Evolutionary conservation across 2,888 invertebrate genomes (phyloP).

Genomic region (Plebejus melissa): DNA sequence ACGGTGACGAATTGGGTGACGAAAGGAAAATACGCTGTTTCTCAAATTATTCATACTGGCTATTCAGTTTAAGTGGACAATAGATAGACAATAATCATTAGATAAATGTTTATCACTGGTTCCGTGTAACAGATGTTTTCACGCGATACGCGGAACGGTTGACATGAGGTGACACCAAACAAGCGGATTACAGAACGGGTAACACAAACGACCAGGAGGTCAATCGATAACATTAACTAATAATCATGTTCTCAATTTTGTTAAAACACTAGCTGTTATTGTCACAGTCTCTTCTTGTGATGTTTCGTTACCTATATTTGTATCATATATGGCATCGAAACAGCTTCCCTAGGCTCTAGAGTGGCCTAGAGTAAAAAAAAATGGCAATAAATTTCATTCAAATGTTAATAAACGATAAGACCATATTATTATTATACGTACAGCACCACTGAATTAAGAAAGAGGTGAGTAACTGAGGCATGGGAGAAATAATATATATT

Average conservation of each 20-base stretch:
- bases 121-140: slow-evolving; percentile 2
- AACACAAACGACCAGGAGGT: not conserved
- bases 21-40: not conserved
- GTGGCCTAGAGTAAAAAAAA: too few species aligned
- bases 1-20: too few species aligned
- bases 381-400: too few species aligned
- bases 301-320: too few species aligned
- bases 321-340: too few species aligned
- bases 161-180: not conserved
- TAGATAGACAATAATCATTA: not conserved
- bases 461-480: too few species aligned
- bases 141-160: not conserved
- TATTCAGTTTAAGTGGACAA: not conserved
- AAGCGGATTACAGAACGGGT: not conserved
- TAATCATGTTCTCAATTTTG: not conserved
- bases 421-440: too few species aligned
- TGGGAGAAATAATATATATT: too few species aligned
- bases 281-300: not conserved
- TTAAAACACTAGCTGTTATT: not conserved
- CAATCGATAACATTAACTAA: not conserved
- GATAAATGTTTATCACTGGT: not conserved
- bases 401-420: too few species aligned
- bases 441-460: too few species aligned
- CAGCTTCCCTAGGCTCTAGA: too few species aligned
- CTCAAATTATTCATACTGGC: not conserved